phyloP scores from a whole-genome alignment of 2,797 vertebrate species.

The Notamacropus eugenii region DNA sequence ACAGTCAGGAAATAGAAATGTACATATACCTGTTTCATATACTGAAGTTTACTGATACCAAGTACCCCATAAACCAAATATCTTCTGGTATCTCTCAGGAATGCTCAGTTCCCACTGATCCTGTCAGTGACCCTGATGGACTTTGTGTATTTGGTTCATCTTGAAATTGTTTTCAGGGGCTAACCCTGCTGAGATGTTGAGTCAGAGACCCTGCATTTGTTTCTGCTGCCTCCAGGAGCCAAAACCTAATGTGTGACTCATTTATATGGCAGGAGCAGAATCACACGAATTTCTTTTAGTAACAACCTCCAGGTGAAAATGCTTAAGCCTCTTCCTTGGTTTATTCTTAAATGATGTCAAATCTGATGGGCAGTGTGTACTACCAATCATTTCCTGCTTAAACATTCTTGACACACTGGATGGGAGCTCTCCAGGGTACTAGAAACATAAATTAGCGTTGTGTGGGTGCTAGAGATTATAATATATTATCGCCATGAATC shows the following conservation, averaged over 20 bases:
- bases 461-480: slow-evolving; percentile 55
- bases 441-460: slow-evolving; percentile 66
- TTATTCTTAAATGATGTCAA: slow-evolving; percentile 8
- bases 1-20: not conserved
- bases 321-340: not conserved
- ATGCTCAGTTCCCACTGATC: not conserved
- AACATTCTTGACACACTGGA: slow-evolving; percentile 48
- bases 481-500: slow-evolving; percentile 68
- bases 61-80: not conserved
- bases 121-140: not conserved
- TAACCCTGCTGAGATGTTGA: not conserved
- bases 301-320: slow-evolving; percentile 5
- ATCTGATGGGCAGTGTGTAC: not conserved
- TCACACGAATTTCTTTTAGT: not conserved
- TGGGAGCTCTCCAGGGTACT: slow-evolving; percentile 62
- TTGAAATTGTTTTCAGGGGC: not conserved
- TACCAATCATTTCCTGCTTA: slow-evolving; percentile 14
- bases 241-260: not conserved
- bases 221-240: slow-evolving; percentile 18
- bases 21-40: slow-evolving; percentile 20
- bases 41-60: not conserved
- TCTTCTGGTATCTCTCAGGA: not conserved
- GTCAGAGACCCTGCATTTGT: not conserved
- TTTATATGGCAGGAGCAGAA: not conserved
- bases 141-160: not conserved